Evolutionary conservation across 2,888 invertebrate species (phyloP).

Genomic region (Opisthograptis luteolata): DNA sequence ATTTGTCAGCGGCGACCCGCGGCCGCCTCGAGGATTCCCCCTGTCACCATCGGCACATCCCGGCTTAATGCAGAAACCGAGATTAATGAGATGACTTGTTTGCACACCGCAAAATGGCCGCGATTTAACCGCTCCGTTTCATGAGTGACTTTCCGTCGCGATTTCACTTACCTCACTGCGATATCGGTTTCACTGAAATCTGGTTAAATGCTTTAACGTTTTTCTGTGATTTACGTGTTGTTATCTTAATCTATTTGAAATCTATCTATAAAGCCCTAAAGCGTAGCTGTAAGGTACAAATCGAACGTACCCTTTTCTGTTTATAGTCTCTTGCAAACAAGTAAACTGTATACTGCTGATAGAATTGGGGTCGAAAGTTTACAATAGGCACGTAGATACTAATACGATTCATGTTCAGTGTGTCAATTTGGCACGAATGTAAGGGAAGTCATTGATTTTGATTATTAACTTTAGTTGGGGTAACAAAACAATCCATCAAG

Average conservation of each 20-base stretch:
- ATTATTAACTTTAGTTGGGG: constrained; percentile 7
- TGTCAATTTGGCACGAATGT: constrained; percentile 55
- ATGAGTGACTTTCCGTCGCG: constrained; percentile 47
- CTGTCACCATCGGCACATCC: constrained; percentile 77
- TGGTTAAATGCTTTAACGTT: constrained; percentile 27
- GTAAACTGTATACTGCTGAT: constrained; percentile 63
- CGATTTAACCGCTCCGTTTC: constrained; percentile 46
- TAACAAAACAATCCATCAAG: background rate
- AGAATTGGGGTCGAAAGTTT: constrained; percentile 67
- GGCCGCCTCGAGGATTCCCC: constrained; percentile 67
- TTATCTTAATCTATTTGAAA: constrained; percentile 21
- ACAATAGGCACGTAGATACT: constrained; percentile 74
- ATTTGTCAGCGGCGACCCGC: constrained; percentile 65
- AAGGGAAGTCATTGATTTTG: constrained; percentile 28
- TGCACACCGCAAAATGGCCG: constrained; percentile 41
- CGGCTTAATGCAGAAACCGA: constrained; percentile 76
- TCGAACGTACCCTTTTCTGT: constrained; percentile 49
- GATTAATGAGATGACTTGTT: constrained; percentile 76
- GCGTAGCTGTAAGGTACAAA: constrained; percentile 28
- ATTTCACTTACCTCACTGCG: constrained; percentile 33
- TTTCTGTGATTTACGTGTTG: constrained; percentile 26
- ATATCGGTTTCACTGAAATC: constrained; percentile 20
- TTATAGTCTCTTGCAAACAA: constrained; percentile 55
- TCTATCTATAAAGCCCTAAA: constrained; percentile 36
- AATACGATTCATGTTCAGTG: constrained; percentile 51